phyloP scores from a whole-genome alignment of 2,888 invertebrate genomes.

The Drosophila anomalata region DNA sequence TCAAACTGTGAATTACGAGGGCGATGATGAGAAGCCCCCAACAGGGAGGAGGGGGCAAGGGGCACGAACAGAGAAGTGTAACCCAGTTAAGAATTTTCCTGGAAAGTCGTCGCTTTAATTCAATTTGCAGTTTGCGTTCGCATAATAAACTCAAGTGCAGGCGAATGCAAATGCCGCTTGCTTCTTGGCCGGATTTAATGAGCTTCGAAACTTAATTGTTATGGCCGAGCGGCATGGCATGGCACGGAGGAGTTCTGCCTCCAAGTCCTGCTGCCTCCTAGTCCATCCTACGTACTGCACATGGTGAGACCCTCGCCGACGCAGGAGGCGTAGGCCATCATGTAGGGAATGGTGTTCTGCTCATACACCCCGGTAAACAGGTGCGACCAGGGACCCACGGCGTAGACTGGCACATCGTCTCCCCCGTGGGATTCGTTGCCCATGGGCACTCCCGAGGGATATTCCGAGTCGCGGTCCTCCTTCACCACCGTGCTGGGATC shows the following conservation, averaged over 20 bases:
- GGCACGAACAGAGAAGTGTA: slow-evolving; percentile 6
- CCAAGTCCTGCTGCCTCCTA: not conserved
- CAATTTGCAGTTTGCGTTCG: slow-evolving; percentile 68
- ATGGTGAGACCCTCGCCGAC: slow-evolving; percentile 86
- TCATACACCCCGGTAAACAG: slow-evolving; percentile 92
- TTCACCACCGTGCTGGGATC: slow-evolving; percentile 74
- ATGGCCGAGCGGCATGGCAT: slow-evolving; percentile 51
- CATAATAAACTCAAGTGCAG: slow-evolving; percentile 47
- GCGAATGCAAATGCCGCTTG: slow-evolving; percentile 49
- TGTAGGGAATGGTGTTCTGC: slow-evolving; percentile 91
- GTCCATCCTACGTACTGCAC: slow-evolving; percentile 52
- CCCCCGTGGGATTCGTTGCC: slow-evolving; percentile 89
- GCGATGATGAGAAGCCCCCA: slow-evolving; percentile 24
- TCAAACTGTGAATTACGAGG: slow-evolving; percentile 50
- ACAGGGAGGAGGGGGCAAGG: slow-evolving; percentile 9
- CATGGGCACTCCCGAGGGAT: slow-evolving; percentile 85
- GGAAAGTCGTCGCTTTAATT: slow-evolving; percentile 65
- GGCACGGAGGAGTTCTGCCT: not conserved
- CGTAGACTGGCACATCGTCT: slow-evolving; percentile 92
- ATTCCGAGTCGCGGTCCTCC: slow-evolving; percentile 78
- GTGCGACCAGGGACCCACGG: slow-evolving; percentile 91
- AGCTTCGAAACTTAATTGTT: slow-evolving; percentile 67
- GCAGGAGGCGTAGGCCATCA: slow-evolving; percentile 89
- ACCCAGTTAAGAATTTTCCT: slow-evolving; percentile 40
- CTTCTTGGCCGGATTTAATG: slow-evolving; percentile 60